Conservation (phyloP, 2,888 invertebrate genomes). For the Drosophila neonasuta region DNA sequence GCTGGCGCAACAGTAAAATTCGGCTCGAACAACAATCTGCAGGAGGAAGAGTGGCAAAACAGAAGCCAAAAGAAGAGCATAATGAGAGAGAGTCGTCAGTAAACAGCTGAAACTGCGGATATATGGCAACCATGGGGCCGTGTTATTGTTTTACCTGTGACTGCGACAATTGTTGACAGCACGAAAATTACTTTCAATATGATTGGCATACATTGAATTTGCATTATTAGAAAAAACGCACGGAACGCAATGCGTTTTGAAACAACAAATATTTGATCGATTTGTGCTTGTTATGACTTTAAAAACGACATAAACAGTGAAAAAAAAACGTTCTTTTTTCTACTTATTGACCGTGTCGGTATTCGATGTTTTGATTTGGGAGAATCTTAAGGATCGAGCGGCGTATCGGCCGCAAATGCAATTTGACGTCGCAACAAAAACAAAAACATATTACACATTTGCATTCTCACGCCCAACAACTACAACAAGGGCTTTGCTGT, state of each 20-base stretch:
- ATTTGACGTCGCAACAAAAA: constrained; percentile 74
- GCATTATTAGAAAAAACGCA: constrained; percentile 65
- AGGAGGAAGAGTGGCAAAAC: background rate
- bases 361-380: constrained; percentile 21
- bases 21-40: constrained; percentile 82
- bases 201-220: constrained; percentile 68
- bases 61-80: background rate
- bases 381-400: constrained; percentile 65
- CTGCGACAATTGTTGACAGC: constrained; percentile 81
- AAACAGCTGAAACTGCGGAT: constrained; percentile 28
- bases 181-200: constrained; percentile 79
- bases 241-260: constrained; percentile 37
- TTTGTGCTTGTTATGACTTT: constrained; percentile 11
- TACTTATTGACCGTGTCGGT: constrained; percentile 12
- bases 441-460: constrained; percentile 73
- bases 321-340: constrained; percentile 17
- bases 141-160: constrained; percentile 75
- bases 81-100: constrained; percentile 17
- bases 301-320: constrained; percentile 10
- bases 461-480: constrained; percentile 49
- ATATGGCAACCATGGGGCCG: constrained; percentile 50
- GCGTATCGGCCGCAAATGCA: constrained; percentile 70
- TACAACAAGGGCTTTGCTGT: constrained; percentile 39
- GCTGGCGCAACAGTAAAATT: constrained; percentile 79
- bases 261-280: constrained; percentile 3